Percentiles rank a stretch among this genome's conserved stretches.
Evolutionary conservation across 2,888 invertebrate species (phyloP).

Genomic region (Caradrina kadenii): DNA sequence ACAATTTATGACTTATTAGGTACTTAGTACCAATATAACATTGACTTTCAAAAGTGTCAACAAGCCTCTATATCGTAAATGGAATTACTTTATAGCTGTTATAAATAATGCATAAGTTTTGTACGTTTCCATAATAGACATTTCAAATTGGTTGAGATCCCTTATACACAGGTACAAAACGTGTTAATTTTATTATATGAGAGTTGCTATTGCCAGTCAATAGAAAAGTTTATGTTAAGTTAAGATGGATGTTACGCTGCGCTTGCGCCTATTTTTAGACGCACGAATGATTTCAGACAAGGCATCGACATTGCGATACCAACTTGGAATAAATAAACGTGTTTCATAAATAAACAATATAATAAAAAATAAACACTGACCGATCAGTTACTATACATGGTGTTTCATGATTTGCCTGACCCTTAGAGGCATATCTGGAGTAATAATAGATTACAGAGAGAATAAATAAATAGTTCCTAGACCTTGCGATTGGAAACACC

Average conservation of each 20-base stretch:
- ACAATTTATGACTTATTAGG: constrained; percentile 3
- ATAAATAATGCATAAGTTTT: constrained; percentile 20
- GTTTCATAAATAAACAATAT: constrained; percentile 28
- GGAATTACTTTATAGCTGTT: constrained; percentile 34
- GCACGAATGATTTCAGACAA: constrained; percentile 37
- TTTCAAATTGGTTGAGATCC: constrained; percentile 6
- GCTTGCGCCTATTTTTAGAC: constrained; percentile 13
- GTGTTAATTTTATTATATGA: constrained; percentile 31
- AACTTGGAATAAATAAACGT: constrained; percentile 26
- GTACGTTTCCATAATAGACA: constrained; percentile 37
- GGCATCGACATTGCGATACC: constrained; percentile 21
- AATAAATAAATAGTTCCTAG: constrained; percentile 64
- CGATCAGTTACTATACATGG: constrained; percentile 54
- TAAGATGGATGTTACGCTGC: constrained; percentile 15
- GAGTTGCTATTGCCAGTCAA: constrained; percentile 11
- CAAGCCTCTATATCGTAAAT: constrained; percentile 16
- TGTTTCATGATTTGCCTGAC: constrained; percentile 47
- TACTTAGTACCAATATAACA: neutral
- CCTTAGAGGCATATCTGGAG: constrained; percentile 44
- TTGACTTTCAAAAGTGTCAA: constrained; percentile 18
- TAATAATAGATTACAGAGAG: constrained; percentile 45
- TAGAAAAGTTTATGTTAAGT: constrained; percentile 13
- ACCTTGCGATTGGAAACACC: constrained; percentile 69
- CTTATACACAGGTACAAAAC: neutral
- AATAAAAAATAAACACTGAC: constrained; percentile 30